Evolutionary conservation across 2,797 vertebrate genomes (phyloP).

Genomic region (Valencia hispanica): DNA sequence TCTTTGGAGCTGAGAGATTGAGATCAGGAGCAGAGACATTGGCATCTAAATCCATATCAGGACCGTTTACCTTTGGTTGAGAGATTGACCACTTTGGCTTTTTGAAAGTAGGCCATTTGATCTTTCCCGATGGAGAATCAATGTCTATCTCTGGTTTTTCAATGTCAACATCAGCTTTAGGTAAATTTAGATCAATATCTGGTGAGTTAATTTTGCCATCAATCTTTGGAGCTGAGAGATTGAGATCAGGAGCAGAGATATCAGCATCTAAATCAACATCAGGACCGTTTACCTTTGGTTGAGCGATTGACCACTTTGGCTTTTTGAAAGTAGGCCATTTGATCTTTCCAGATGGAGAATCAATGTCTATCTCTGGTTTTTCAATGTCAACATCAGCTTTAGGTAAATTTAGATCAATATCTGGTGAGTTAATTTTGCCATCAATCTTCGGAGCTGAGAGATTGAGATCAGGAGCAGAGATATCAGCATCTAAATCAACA

Average conservation of each 20-base stretch:
- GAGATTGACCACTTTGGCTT: constrained; percentile 44
- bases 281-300: constrained; percentile 40
- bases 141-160: constrained; percentile 47
- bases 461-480: constrained; percentile 46
- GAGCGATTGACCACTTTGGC: not conserved
- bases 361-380: constrained; percentile 52
- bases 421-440: constrained; percentile 42
- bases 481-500: constrained; percentile 43
- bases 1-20: constrained; percentile 21
- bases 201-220: constrained; percentile 50
- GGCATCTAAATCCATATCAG: constrained; percentile 54
- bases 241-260: constrained; percentile 43
- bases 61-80: constrained; percentile 45
- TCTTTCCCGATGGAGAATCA: constrained; percentile 54
- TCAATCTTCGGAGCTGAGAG: constrained; percentile 49
- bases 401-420: constrained; percentile 55
- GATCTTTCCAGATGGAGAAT: constrained; percentile 51
- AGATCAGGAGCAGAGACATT: constrained; percentile 38
- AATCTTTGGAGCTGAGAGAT: constrained; percentile 51
- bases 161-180: constrained; percentile 42
- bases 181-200: constrained; percentile 42
- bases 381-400: constrained; percentile 38
- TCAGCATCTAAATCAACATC: constrained; percentile 55
- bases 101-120: constrained; percentile 57
- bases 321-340: constrained; percentile 63